A percentile compares a stretch with the other conserved stretches of the same genome.
Conservation (phyloP, 2,888 invertebrate genomes). For the Ormia ochracea region DNA sequence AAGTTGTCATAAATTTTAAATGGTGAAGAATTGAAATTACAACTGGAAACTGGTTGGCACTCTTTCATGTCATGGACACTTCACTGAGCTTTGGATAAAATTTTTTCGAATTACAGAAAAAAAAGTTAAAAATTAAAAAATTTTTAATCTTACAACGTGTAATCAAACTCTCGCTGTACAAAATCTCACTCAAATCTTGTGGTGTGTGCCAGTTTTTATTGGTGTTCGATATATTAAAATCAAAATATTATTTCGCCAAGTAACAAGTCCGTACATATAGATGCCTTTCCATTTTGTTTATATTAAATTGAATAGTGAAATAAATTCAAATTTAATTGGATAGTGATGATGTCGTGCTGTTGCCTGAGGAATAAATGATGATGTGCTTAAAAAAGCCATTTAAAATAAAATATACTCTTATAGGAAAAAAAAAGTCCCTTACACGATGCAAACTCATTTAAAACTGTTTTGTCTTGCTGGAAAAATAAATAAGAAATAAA, state of each 20-base stretch:
- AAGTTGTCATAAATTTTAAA: too few species aligned
- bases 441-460: conserved; percentile 53
- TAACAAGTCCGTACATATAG: too few species aligned
- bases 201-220: not conserved
- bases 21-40: too few species aligned
- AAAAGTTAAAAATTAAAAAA: too few species aligned
- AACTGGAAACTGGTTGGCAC: too few species aligned
- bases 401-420: not conserved
- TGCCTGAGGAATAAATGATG: conserved; percentile 57
- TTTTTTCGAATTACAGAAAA: too few species aligned
- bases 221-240: conserved; percentile 13
- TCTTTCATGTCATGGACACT: too few species aligned
- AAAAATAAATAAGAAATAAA: conserved; percentile 16
- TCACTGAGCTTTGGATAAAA: too few species aligned
- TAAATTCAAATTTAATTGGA: conserved; percentile 77
- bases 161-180: too few species aligned
- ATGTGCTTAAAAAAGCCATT: conserved; percentile 49
- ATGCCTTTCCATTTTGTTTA: conserved; percentile 29
- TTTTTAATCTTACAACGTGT: too few species aligned
- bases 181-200: not conserved
- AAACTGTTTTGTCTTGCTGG: conserved; percentile 54
- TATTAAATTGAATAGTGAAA: conserved; percentile 68
- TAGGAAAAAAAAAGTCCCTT: conserved; percentile 59
- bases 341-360: conserved; percentile 68
- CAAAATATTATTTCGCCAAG: conserved; percentile 27